Evolutionary conservation across 2,888 invertebrate species (phyloP), one percentile per base, ranked within the genome.

Genomic region (Mythimna lalbum): DNA sequence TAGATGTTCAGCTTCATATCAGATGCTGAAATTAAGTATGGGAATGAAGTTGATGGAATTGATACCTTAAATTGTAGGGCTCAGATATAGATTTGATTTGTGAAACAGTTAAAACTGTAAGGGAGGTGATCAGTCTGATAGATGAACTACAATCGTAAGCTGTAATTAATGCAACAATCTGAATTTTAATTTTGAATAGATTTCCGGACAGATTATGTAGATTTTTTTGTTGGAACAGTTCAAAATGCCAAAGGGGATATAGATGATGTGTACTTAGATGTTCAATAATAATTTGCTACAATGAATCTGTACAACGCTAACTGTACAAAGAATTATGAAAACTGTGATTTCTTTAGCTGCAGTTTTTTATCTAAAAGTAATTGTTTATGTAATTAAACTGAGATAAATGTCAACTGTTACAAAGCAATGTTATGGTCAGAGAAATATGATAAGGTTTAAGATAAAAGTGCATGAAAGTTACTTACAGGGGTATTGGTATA

Each of bases 11-110:
- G 7, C 2, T 2, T n/a, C 86, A 90, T 93, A 78, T 87, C 89
- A 76, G 96, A 94, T 81, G 89, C 90, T 52, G 93, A 93, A 79
- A 90, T 94, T 95, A 61, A 90, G 95, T 91, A 43, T n/a, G n/a
- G 5, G n/a, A 49, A n/a, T 49, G 47, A 4, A 2, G 12, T 33
- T 64, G 14, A 9, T 47, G n/a, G 10, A 61, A 63, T 43, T 61
- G 6, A 6, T 9, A 50, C 7, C 50, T 52, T 73, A 47, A 21
- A 6, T 7, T 50, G 1, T 43, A 17, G n/a, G 1, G 9, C 1
- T n/a, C 9, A 27, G 9, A 17, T 9, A 2, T 43, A 59, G 23
- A 61, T 33, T 69, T 52, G 6, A 19, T 50, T 50, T 21, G 5
- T 19, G 4, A 19, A 27, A 4, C 2, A 5, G 21, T 52, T 39